A percentile compares a stretch with the other conserved stretches of the same genome.
Conservation (phyloP, 2,888 invertebrate species). For the Gerris lacustris region DNA sequence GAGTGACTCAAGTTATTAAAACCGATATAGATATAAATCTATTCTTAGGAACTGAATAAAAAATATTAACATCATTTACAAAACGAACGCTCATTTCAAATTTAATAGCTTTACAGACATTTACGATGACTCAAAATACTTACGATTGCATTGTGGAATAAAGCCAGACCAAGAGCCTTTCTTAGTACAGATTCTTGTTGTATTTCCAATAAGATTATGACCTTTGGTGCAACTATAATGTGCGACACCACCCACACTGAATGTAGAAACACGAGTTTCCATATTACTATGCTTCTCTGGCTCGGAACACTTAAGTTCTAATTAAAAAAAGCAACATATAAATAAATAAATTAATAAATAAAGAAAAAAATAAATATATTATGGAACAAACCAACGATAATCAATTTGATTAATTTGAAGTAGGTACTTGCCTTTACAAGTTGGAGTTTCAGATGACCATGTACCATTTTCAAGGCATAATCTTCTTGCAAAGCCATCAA, state of each 20-base stretch:
- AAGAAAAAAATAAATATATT: too few relatives aligned
- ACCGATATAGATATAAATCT: too few relatives aligned
- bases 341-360: neutral
- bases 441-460: slow-evolving; percentile 73
- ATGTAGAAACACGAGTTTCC: slow-evolving; percentile 47
- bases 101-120: too few relatives aligned
- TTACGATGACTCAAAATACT: slow-evolving; percentile 35
- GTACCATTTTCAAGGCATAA: slow-evolving; percentile 79
- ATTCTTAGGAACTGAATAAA: too few relatives aligned
- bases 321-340: slow-evolving; percentile 22
- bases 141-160: slow-evolving; percentile 68
- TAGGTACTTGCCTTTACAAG: slow-evolving; percentile 60
- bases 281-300: slow-evolving; percentile 47
- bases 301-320: slow-evolving; percentile 66
- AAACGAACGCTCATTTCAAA: too few relatives aligned
- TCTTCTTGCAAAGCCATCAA: slow-evolving; percentile 70
- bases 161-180: slow-evolving; percentile 72
- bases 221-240: slow-evolving; percentile 75
- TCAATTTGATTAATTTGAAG: too few relatives aligned
- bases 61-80: too few relatives aligned
- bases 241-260: slow-evolving; percentile 65
- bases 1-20: too few relatives aligned
- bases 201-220: slow-evolving; percentile 63
- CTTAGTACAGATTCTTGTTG: slow-evolving; percentile 59
- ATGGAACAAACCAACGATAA: neutral